Conservation (phyloP, 2,113 vertebrate genomes). For the Mionectes macconnelli region DNA sequence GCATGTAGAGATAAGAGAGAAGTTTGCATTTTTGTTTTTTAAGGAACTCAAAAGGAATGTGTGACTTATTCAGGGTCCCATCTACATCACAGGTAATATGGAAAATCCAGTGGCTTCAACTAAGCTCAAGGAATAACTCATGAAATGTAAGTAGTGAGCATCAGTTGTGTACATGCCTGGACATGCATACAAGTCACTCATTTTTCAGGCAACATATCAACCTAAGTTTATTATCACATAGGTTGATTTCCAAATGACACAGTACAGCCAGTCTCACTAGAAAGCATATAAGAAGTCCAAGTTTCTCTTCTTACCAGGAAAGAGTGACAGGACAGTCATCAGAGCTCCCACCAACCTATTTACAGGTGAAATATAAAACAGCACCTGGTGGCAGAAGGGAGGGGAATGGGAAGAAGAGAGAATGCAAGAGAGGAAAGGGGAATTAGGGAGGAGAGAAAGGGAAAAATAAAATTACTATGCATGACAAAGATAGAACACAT, state of each 20-base stretch:
- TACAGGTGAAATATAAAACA: constrained; percentile 96
- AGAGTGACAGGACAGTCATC: constrained; percentile 94
- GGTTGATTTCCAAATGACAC: not conserved
- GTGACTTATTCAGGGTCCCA: not conserved
- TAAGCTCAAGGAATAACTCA: not conserved
- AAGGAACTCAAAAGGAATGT: not conserved
- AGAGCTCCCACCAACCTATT: constrained; percentile 90
- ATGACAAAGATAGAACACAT: not conserved
- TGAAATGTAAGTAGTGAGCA: not conserved
- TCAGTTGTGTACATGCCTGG: not conserved
- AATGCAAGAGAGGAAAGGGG: not conserved
- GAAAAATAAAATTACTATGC: not conserved
- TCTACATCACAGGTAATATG: not conserved
- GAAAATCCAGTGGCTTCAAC: not conserved
- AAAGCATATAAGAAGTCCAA: not conserved
- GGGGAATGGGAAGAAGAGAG: not conserved
- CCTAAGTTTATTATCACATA: not conserved
- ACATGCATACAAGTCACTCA: not conserved
- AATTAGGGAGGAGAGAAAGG: not conserved
- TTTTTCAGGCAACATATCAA: not conserved
- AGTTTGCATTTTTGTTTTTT: not conserved
- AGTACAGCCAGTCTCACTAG: not conserved
- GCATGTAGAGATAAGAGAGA: not conserved
- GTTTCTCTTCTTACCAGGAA: constrained; percentile 85
- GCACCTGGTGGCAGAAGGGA: constrained; percentile 65